Conservation (phyloP, 1,140 invertebrate genomes). For the Bicyclus anynana region DNA sequence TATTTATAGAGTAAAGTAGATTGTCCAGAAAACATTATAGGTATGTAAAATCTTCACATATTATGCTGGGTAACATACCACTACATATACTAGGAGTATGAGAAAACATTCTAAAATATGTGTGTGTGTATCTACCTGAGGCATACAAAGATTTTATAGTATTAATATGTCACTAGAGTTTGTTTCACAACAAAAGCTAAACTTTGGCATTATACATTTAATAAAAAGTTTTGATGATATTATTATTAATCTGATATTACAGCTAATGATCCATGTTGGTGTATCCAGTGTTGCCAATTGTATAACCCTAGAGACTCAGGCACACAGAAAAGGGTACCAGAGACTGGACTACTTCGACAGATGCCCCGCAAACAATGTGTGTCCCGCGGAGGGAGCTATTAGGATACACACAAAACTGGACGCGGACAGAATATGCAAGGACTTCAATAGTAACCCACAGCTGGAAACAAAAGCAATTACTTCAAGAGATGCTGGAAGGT, state of each 20-base stretch:
- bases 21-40: too few relatives aligned
- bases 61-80: too few relatives aligned
- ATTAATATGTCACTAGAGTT: too few relatives aligned
- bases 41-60: too few relatives aligned
- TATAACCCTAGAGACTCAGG: slow-evolving; percentile 79
- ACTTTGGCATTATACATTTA: too few relatives aligned
- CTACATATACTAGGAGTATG: too few relatives aligned
- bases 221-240: too few relatives aligned
- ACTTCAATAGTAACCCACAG: slow-evolving; percentile 51
- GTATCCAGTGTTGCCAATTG: slow-evolving; percentile 76
- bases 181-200: too few relatives aligned
- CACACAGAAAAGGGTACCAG: slow-evolving; percentile 78
- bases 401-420: slow-evolving; percentile 63
- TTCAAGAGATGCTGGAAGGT: slow-evolving; percentile 73
- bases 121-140: too few relatives aligned
- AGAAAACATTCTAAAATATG: too few relatives aligned
- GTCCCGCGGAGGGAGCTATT: slow-evolving; percentile 67
- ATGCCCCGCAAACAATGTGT: slow-evolving; percentile 54
- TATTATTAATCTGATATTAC: slow-evolving; percentile 29
- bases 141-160: too few relatives aligned
- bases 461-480: slow-evolving; percentile 39
- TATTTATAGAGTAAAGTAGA: too few relatives aligned
- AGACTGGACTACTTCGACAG: slow-evolving; percentile 69
- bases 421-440: slow-evolving; percentile 58
- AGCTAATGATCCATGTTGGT: slow-evolving; percentile 83